phyloP scores from a whole-genome alignment of 2,113 vertebrate species.

The Pachycephala philippinensis region DNA sequence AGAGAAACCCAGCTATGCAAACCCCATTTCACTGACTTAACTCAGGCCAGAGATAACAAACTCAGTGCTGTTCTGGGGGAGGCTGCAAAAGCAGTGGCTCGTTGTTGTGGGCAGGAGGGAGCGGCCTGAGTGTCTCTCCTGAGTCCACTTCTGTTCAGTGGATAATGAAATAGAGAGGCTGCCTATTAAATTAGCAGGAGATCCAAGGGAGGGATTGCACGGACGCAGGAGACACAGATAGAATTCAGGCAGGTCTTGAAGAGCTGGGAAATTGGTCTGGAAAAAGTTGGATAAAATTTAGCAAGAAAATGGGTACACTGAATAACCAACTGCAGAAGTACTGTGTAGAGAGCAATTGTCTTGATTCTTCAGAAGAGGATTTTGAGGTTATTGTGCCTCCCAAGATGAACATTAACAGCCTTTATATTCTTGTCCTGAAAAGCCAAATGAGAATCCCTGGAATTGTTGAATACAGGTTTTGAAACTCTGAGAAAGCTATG shows the following conservation, averaged over 20 bases:
- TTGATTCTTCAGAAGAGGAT: neutral
- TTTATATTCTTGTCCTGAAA: neutral
- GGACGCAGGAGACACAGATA: neutral
- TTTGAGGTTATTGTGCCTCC: neutral
- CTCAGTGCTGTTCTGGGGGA: neutral
- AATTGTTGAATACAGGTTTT: neutral
- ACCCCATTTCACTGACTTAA: neutral
- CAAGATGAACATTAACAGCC: neutral
- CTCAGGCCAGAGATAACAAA: neutral
- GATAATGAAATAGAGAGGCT: neutral
- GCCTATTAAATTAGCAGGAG: neutral
- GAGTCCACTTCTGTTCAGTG: neutral
- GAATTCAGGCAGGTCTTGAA: neutral
- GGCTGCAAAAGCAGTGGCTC: neutral
- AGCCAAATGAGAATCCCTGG: neutral
- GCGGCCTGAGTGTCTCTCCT: neutral
- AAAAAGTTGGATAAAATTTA: neutral
- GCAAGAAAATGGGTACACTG: neutral
- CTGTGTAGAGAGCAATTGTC: neutral
- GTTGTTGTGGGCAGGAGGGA: neutral
- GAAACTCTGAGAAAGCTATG: neutral
- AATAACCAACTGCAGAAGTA: neutral
- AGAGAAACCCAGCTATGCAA: neutral
- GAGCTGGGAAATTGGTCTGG: neutral
- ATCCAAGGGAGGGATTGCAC: neutral